Evolutionary conservation across 37 sponge, comb jelly and placozoan genomes (phyloP).

Genomic region (Halisarca cf. caerulea): DNA sequence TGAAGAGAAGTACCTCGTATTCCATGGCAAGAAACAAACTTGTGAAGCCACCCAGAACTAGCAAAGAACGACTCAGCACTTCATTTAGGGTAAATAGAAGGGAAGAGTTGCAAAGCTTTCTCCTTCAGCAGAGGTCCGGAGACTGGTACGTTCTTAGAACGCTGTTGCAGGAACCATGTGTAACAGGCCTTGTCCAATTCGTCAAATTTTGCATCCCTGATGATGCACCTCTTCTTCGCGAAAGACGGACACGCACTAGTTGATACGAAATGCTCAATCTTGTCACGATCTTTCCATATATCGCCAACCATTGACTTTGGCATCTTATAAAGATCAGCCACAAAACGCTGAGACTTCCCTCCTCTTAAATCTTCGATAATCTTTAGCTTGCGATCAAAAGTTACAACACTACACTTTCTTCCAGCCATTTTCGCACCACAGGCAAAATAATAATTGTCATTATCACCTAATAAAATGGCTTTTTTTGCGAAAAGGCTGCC

Average conservation of each 20-base stretch:
- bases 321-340: constrained; percentile 19
- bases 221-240: constrained; percentile 39
- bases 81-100: constrained; percentile 32
- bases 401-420: constrained; percentile 28
- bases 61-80: constrained; percentile 32
- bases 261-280: constrained; percentile 18
- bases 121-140: constrained; percentile 38
- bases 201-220: constrained; percentile 27
- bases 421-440: too few relatives aligned
- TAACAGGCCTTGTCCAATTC: constrained; percentile 40
- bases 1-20: constrained; percentile 18
- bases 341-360: constrained; percentile 41
- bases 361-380: constrained; percentile 8
- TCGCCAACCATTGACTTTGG: constrained; percentile 43
- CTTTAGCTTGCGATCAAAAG: constrained; percentile 30
- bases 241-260: constrained; percentile 20
- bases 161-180: constrained; percentile 46
- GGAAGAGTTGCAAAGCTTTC: constrained; percentile 27
- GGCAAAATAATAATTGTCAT: too few relatives aligned
- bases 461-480: too few relatives aligned
- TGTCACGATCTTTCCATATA: constrained; percentile 42
- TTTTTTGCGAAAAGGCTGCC: too few relatives aligned
- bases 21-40: constrained; percentile 34
- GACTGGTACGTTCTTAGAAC: constrained; percentile 44
- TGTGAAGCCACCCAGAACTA: constrained; percentile 43